Evolutionary conservation across 2,888 invertebrate species (phyloP), one percentile per base, ranked within the genome.

Genomic region (Cosmorhoe ocellata): DNA sequence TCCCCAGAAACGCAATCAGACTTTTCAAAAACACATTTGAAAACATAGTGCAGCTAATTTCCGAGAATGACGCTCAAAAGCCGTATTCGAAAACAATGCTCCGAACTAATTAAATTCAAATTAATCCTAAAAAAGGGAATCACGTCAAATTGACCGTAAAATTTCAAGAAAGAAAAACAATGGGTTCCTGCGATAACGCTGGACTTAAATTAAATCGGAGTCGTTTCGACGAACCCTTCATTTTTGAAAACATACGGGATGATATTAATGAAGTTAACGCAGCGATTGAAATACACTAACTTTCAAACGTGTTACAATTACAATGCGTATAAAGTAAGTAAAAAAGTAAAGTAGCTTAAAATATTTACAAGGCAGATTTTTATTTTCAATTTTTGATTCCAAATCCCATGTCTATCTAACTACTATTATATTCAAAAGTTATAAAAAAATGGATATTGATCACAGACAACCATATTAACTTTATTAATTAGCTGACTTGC

Each of bases 121-220:
- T 87, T 86, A 84, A 84, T 83, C 80, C 84, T 77, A 74, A 80
- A 84, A 75, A 86, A 85, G 70, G 74, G 78, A 85, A 81, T 84
- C 85, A 81, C 86, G 84, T 88, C 87, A 90, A 90, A 90, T 90
- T 86, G 84, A 87, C 86, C 87, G 87, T 84, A 84, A 89, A 89
- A 85, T 85, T 86, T 82, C 76, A 74, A 79, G 78, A 86, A 89
- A 88, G 88, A 90, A 90, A 88, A 89, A 89, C 88, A 90, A 89
- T 88, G 87, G 87, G 72, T 73, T 70, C 73, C 76, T 74, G 66
- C 87, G 89, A 89, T 89, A 89, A 85, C 87, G 74, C 74, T 66
- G 75, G 86, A 84, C 86, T 86, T 88, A 87, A 89, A 88, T 89
- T 88, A 89, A 88, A 89, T 83, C 87, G 78, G 79, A 79, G 81